Percentiles rank a stretch among this genome's conserved stretches.
Evolutionary conservation across 2,113 vertebrate species (phyloP).

Genomic region (Etia nguti): DNA sequence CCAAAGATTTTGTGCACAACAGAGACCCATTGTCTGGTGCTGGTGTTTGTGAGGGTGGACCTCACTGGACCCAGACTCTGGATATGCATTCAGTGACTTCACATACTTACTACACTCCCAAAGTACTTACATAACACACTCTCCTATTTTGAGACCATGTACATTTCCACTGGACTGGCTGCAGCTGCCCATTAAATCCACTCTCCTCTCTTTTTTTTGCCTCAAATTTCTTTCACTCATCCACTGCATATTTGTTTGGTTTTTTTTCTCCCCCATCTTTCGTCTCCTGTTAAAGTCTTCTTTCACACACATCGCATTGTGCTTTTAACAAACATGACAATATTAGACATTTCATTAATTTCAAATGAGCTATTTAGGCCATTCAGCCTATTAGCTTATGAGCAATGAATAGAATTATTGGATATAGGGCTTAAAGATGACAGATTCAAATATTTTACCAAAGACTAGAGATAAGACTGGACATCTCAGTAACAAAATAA

Average conservation of each 20-base stretch:
- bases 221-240: background rate
- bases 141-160: conserved; percentile 62
- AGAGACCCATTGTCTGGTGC: conserved; percentile 33
- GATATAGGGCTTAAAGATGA: background rate
- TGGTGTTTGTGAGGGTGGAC: background rate
- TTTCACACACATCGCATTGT: background rate
- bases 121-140: conserved; percentile 52
- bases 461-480: background rate
- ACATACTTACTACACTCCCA: conserved; percentile 7
- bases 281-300: background rate
- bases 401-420: background rate
- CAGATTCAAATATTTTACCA: background rate
- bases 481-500: background rate
- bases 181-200: conserved; percentile 13
- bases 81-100: background rate
- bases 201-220: background rate
- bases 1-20: background rate
- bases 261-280: background rate
- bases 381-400: background rate
- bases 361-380: background rate
- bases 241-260: background rate
- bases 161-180: conserved; percentile 51
- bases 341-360: background rate
- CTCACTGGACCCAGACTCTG: background rate
- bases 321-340: background rate